Percentiles rank a stretch among this genome's conserved stretches.
phyloP scores from a whole-genome alignment of 2,113 vertebrate genomes.

The Orycteropus afer region DNA sequence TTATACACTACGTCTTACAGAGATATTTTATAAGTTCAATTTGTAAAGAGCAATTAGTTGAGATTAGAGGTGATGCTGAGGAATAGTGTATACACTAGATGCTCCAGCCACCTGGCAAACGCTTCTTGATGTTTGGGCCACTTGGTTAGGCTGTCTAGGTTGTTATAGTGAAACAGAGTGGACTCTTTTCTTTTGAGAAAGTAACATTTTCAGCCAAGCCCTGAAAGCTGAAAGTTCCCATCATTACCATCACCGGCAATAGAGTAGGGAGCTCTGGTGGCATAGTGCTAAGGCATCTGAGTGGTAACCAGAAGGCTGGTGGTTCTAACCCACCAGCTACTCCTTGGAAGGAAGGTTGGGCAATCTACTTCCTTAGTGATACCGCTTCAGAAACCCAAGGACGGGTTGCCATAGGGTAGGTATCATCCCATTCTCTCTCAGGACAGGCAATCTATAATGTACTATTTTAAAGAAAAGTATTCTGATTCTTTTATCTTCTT shows the following conservation, averaged over 20 bases:
- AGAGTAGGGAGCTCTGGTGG: too few species aligned
- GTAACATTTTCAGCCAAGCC: neutral
- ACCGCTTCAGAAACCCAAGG: too few species aligned
- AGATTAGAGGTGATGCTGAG: neutral
- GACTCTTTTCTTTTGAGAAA: neutral
- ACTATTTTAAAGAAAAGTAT: neutral
- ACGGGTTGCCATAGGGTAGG: too few species aligned
- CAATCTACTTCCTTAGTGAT: too few species aligned
- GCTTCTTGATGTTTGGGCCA: neutral
- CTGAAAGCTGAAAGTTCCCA: neutral
- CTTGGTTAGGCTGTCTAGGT: neutral
- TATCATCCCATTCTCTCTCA: neutral
- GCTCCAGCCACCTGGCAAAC: neutral
- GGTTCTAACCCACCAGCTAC: too few species aligned
- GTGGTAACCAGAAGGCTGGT: too few species aligned
- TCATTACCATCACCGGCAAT: neutral
- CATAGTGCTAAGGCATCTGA: too few species aligned
- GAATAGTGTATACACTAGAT: neutral
- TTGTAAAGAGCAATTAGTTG: neutral
- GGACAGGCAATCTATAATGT: neutral
- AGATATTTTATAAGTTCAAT: neutral
- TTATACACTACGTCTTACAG: neutral
- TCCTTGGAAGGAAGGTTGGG: too few species aligned
- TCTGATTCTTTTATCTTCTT: neutral
- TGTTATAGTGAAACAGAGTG: neutral